These are phyloP conservation scores for Porites lutea DNA, from an alignment of 64 coral and sea anemone genomes.

Conservation along the genomic window DNA sequence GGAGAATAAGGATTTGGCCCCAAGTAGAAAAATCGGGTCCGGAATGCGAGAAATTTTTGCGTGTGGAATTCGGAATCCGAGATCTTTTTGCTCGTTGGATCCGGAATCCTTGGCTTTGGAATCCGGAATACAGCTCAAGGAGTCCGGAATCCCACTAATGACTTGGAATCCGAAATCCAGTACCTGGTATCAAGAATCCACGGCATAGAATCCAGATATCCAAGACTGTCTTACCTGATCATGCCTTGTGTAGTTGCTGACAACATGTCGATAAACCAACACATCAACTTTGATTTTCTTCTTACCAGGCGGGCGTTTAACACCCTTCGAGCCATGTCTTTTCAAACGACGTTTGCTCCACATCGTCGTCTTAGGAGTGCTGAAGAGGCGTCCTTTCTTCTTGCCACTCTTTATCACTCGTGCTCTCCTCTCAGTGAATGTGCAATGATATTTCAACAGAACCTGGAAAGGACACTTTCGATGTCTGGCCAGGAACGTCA, in stretches of 20 bases:
- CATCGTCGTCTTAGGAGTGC: not conserved
- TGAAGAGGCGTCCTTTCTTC: not conserved
- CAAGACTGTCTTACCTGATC: not conserved
- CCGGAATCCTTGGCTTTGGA: no score
- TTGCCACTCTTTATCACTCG: not conserved
- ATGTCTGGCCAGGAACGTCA: slow-evolving; percentile 51
- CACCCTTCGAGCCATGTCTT: not conserved
- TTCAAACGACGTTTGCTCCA: not conserved
- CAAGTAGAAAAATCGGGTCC: no score
- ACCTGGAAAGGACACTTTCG: slow-evolving; percentile 56
- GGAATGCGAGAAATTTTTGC: no score
- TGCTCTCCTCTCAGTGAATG: not conserved
- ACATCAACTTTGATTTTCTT: not conserved
- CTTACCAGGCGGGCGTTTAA: not conserved
- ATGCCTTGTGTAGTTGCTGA: slow-evolving; percentile 1
- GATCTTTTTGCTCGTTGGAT: no score
- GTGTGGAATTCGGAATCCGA: no score
- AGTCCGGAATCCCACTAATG: no score
- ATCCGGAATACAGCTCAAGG: no score
- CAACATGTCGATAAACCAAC: not conserved
- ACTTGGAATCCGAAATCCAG: no score
- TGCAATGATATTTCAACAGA: slow-evolving; percentile 65
- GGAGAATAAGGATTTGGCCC: no score
- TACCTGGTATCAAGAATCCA: no score
- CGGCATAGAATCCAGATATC: no score